These are phyloP conservation scores for Trimorus sp. DNA, from an alignment of 2,888 invertebrate species.

Conservation along the genomic window DNA sequence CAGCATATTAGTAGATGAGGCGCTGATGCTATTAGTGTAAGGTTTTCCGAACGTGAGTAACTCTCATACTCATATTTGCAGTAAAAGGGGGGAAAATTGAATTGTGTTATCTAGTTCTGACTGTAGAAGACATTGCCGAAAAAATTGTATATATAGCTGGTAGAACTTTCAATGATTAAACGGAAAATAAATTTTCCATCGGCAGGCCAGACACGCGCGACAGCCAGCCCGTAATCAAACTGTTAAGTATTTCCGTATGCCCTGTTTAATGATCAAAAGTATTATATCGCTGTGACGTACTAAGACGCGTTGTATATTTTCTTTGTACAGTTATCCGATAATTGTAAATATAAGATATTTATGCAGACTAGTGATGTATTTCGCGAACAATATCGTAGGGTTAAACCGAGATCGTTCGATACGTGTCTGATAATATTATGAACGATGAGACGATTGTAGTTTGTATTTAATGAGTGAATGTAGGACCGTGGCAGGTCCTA, in stretches of 20 bases:
- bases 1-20: too few relatives aligned
- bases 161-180: background rate
- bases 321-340: constrained; percentile 44
- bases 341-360: constrained; percentile 49
- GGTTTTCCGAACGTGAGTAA: too few relatives aligned
- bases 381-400: constrained; percentile 34
- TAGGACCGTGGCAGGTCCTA: background rate
- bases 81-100: too few relatives aligned
- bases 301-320: constrained; percentile 32
- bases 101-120: too few relatives aligned
- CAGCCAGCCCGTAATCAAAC: constrained; percentile 29
- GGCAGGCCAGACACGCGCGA: background rate
- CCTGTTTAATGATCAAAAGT: constrained; percentile 44
- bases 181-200: constrained; percentile 5
- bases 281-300: constrained; percentile 24
- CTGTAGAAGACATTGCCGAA: too few relatives aligned
- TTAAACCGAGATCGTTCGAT: constrained; percentile 35
- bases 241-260: constrained; percentile 23
- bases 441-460: constrained; percentile 19
- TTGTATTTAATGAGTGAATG: constrained; percentile 21
- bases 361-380: constrained; percentile 31
- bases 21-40: too few relatives aligned
- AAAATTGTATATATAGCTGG: background rate
- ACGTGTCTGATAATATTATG: constrained; percentile 30
- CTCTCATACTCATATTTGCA: too few relatives aligned